phyloP scores from a whole-genome alignment of 1,140 invertebrate species.

The fruit fly (Drosophila melanogaster) region DNA sequence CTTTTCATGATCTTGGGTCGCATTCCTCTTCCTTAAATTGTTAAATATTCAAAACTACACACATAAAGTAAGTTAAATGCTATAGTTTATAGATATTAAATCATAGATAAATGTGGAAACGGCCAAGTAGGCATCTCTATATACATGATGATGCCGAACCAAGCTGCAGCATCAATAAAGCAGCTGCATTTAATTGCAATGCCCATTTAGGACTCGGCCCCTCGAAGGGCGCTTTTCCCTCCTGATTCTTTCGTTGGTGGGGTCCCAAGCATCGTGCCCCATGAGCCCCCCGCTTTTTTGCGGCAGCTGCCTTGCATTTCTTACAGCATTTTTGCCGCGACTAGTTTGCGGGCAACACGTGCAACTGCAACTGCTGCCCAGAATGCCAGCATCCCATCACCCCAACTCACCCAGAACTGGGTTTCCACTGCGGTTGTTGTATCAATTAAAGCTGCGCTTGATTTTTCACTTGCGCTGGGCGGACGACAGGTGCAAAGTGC shows the following conservation, averaged over 20 bases:
- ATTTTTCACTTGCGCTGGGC: constrained; percentile 77
- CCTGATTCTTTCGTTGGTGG: constrained; percentile 5
- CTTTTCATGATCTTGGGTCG: no score
- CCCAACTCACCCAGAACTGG: constrained; percentile 19
- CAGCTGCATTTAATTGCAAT: constrained; percentile 83
- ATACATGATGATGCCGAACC: constrained; percentile 5
- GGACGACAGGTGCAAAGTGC: constrained; percentile 80
- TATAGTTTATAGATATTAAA: neutral
- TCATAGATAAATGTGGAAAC: constrained; percentile 10
- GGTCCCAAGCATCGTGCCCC: neutral
- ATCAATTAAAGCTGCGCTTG: constrained; percentile 81
- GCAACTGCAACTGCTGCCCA: constrained; percentile 43
- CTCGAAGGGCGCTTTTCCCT: constrained; percentile 51
- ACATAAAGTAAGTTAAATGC: no score
- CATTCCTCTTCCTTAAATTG: no score
- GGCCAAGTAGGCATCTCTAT: constrained; percentile 14
- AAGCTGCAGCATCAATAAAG: constrained; percentile 69
- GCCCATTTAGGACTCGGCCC: constrained; percentile 69
- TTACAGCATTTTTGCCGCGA: constrained; percentile 82
- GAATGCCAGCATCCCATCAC: constrained; percentile 3
- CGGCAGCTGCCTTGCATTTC: constrained; percentile 74
- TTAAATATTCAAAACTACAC: no score
- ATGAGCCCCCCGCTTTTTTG: constrained; percentile 18
- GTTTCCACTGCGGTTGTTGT: constrained; percentile 48
- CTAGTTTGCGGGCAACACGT: constrained; percentile 63